Percentiles rank a stretch among this genome's conserved stretches.
These are phyloP conservation scores for Thymelicus sylvestris DNA, from an alignment of 2,888 invertebrate species.

Conservation along the genomic window DNA sequence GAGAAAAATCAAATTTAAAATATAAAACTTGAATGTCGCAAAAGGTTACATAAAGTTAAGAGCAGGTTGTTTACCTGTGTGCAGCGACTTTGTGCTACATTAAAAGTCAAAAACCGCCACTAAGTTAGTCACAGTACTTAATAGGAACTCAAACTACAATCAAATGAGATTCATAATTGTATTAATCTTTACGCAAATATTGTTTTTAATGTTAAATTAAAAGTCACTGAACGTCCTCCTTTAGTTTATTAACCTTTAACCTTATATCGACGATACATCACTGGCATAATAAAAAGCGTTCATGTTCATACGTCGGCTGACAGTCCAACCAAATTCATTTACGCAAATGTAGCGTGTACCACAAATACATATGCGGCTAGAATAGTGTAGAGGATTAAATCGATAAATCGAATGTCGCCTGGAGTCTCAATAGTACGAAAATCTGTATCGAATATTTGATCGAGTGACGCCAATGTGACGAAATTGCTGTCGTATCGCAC, in stretches of 20 bases:
- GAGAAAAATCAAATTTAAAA: conserved; percentile 44
- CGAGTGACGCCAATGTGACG: conserved; percentile 59
- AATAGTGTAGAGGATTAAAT: conserved; percentile 20
- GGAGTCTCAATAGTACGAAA: conserved; percentile 33
- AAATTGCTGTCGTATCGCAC: conserved; percentile 60
- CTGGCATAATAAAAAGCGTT: conserved; percentile 30
- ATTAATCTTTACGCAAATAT: conserved; percentile 41
- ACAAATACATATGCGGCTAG: conserved; percentile 21
- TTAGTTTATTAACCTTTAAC: conserved; percentile 55
- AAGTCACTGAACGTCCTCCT: conserved; percentile 50
- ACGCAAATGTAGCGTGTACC: conserved; percentile 30
- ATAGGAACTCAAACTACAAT: conserved; percentile 38
- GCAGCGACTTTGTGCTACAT: conserved; percentile 21
- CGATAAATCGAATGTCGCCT: conserved; percentile 18
- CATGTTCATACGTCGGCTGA: conserved; percentile 26
- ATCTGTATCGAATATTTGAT: conserved; percentile 40
- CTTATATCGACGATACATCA: conserved; percentile 46
- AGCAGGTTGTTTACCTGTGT: conserved; percentile 54
- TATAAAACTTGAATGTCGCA: conserved; percentile 52
- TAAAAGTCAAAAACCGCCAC: conserved; percentile 31
- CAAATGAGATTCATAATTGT: conserved; percentile 38
- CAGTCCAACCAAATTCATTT: conserved; percentile 30
- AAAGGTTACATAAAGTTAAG: conserved; percentile 48
- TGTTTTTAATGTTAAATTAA: conserved; percentile 42
- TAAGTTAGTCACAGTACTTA: conserved; percentile 35